These are phyloP conservation scores for Dysdera silvatica DNA, from an alignment of 1,140 invertebrate species.

Conservation along the genomic window DNA sequence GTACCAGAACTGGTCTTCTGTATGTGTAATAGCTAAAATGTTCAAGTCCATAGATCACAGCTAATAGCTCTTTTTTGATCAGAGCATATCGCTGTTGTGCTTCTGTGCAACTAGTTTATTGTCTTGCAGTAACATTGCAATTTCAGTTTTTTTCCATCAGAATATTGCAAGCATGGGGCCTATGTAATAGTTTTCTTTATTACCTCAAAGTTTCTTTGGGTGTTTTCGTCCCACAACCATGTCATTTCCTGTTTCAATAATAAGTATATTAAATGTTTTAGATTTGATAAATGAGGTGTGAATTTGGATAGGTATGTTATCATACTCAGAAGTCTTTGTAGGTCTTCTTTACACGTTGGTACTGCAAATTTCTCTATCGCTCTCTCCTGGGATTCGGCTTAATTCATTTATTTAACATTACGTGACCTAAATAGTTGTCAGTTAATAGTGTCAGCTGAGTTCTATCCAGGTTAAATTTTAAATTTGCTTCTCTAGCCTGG, in stretches of 20 bases:
- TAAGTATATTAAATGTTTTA: constrained; percentile 22
- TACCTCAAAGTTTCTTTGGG: constrained; percentile 10
- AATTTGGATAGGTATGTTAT: constrained; percentile 14
- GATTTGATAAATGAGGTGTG: constrained; percentile 14
- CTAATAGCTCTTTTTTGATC: constrained; percentile 28
- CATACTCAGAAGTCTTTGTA: constrained; percentile 19
- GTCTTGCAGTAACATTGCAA: constrained; percentile 21
- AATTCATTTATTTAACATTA: too few relatives aligned
- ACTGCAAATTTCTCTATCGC: too few relatives aligned
- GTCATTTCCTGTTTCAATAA: constrained; percentile 29
- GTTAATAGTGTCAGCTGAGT: constrained; percentile 31
- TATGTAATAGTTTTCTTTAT: background rate
- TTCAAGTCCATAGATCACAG: constrained; percentile 25
- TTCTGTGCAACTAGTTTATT: constrained; percentile 23
- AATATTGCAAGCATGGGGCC: background rate
- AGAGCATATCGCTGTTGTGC: constrained; percentile 21
- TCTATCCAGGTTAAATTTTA: constrained; percentile 36
- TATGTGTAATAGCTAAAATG: constrained; percentile 34
- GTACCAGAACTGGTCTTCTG: constrained; percentile 14
- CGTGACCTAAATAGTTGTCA: constrained; percentile 37
- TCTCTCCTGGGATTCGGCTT: too few relatives aligned
- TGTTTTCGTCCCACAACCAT: constrained; percentile 25
- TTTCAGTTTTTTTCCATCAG: background rate
- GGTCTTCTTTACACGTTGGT: background rate
- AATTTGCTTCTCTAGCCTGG: constrained; percentile 31